phyloP scores from a whole-genome alignment of 2,797 vertebrate species.

The Craterocephalus amniculus region DNA sequence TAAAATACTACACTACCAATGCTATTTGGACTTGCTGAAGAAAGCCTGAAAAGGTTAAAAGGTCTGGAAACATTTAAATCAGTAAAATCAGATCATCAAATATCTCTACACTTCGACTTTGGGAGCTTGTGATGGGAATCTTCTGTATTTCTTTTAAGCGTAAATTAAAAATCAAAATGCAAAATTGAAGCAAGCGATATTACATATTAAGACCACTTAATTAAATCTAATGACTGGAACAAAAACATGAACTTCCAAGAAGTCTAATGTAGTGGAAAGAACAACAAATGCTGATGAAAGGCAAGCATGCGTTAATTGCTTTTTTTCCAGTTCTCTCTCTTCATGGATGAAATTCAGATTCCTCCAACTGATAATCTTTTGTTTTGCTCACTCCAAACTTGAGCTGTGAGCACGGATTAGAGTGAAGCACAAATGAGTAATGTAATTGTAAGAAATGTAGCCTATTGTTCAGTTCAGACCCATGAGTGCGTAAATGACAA shows the following conservation, averaged over 20 bases:
- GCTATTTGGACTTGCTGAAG: neutral
- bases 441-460: conserved; percentile 19
- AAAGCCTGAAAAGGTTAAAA: neutral
- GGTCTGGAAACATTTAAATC: too few species aligned
- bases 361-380: conserved; percentile 9
- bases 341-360: conserved; percentile 34
- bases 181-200: neutral
- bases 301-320: conserved; percentile 1
- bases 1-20: neutral
- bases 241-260: neutral
- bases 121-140: neutral
- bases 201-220: neutral
- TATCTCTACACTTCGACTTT: neutral
- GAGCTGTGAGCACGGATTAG: conserved; percentile 1
- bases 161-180: neutral
- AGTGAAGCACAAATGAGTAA: conserved; percentile 11
- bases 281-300: neutral
- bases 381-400: neutral
- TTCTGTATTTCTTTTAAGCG: neutral
- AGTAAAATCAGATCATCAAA: neutral
- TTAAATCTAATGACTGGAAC: neutral
- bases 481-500: neutral
- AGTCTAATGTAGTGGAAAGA: conserved; percentile 6
- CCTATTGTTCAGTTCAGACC: conserved; percentile 1
- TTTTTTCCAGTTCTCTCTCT: neutral